Conservation (phyloP, 2,797 vertebrate genomes). For the Natrix natrix region DNA sequence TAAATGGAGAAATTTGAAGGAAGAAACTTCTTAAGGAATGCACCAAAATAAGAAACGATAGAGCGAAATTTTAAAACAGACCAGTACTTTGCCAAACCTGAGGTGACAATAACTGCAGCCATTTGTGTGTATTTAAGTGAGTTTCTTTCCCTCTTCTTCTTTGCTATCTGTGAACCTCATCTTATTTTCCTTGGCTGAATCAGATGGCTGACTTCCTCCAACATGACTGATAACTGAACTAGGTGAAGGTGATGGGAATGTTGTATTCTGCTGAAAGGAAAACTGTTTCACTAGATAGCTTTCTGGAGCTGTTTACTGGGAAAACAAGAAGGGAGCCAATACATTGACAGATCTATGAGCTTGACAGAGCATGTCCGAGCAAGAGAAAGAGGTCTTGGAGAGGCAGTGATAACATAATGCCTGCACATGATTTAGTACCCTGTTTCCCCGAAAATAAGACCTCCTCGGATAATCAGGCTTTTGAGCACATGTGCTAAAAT, state of each 20-base stretch:
- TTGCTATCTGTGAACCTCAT: conserved; percentile 16
- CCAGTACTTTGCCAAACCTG: conserved; percentile 13
- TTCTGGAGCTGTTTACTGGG: background rate
- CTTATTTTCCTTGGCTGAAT: background rate
- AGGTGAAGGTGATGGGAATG: background rate
- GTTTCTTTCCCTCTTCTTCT: background rate
- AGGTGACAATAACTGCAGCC: background rate
- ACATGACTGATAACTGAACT: background rate
- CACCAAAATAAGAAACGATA: conserved; percentile 39
- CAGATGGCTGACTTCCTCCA: background rate
- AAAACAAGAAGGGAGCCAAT: fast-evolving
- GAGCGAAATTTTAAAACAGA: conserved; percentile 4
- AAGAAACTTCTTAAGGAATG: conserved; percentile 36
- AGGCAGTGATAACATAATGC: background rate
- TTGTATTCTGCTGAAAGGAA: background rate
- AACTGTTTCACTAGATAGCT: background rate
- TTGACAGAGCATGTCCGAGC: background rate
- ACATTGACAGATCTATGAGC: background rate
- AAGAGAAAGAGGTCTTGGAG: background rate
- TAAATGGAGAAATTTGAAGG: conserved; percentile 52
- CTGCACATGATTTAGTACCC: background rate
- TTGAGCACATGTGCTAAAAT: no score
- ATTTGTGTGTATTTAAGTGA: conserved; percentile 24
- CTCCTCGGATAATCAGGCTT: no score
- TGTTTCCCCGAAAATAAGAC: no score